Evolutionary conservation across 2,797 vertebrate genomes (phyloP).

Genomic region (Hydrocynus forskahlii): DNA sequence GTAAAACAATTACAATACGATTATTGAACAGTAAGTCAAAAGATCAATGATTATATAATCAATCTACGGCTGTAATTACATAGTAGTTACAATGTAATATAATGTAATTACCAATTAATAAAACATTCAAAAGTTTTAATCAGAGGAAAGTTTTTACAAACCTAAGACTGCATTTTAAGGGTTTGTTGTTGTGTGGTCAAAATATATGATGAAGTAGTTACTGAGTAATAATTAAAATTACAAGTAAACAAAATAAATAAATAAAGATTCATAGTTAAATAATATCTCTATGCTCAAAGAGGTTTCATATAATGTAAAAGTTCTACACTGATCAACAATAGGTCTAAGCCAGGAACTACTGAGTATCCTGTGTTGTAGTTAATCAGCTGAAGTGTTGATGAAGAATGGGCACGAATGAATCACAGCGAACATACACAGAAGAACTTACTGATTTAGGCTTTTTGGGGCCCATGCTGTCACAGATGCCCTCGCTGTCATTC

Average conservation of each 20-base stretch:
- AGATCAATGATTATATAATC: not conserved
- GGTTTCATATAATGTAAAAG: not conserved
- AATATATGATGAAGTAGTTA: not conserved
- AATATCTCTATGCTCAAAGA: not conserved
- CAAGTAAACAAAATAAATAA: not conserved
- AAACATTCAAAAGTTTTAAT: no score
- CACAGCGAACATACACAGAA: not conserved
- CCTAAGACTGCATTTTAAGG: no score
- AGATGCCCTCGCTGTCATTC: conserved; percentile 70
- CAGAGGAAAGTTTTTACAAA: no score
- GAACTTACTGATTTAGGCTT: conserved; percentile 89
- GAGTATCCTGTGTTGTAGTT: not conserved
- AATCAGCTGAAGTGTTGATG: not conserved
- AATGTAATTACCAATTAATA: not conserved
- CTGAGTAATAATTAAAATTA: not conserved
- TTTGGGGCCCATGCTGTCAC: conserved; percentile 77
- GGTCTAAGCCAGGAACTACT: not conserved
- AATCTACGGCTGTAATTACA: not conserved
- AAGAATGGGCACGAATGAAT: not conserved
- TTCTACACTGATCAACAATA: not conserved
- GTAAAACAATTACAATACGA: no score
- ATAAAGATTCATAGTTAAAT: not conserved
- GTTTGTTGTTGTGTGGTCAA: not conserved
- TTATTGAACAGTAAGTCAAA: not conserved
- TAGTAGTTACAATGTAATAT: not conserved